Evolutionary conservation across 2,888 invertebrate genomes (phyloP), one percentile per base, ranked within the genome.

Genomic region (Thymelicus acteon): DNA sequence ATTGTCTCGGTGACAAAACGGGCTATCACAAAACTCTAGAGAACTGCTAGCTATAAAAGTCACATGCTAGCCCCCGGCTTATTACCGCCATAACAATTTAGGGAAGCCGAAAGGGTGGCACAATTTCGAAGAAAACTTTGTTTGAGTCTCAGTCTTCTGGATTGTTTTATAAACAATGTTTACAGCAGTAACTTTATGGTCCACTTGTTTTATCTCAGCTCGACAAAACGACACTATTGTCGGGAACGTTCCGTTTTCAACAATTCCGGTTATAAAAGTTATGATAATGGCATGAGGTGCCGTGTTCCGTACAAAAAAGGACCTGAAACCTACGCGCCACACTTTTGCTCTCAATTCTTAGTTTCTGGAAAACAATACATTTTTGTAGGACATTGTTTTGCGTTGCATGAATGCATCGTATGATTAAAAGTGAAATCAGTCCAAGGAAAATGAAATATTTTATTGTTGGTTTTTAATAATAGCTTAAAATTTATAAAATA

Each of bases 101-200:
- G 92, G 91, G 91, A 90, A 90, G 91, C 91, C 90, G 82, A 92
- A 92, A 91, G 91, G 92, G 90, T 91, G 90, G 86, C 82, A 82
- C 87, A 86, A 90, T 90, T 90, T 87, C 88, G 82, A 78, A 83
- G 88, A 85, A 91, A 91, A 93, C 87, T 92, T 92, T 90, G 90
- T 90, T 87, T 87, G 84, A 82, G 82, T 86, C 85, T 85, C 85
- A 82, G 85, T 85, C 84, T 81, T 82, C 85, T 79, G 85, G 87
- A 93, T 92, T 92, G 92, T 91, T 92, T 90, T 91, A 91, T 90
- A 91, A 92, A 92, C 91, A 92, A 92, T 90, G 91, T 92, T 92
- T 91, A 89, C 90, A 90, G 83, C 88, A 88, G 86, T 85, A 85
- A 87, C 88, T 92, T 92, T 90, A 92, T 87, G 89, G 87, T 85